Evolutionary conservation across 2,888 invertebrate genomes (phyloP), one percentile per base, ranked within the genome.

Genomic region (Mesoligia furuncula): DNA sequence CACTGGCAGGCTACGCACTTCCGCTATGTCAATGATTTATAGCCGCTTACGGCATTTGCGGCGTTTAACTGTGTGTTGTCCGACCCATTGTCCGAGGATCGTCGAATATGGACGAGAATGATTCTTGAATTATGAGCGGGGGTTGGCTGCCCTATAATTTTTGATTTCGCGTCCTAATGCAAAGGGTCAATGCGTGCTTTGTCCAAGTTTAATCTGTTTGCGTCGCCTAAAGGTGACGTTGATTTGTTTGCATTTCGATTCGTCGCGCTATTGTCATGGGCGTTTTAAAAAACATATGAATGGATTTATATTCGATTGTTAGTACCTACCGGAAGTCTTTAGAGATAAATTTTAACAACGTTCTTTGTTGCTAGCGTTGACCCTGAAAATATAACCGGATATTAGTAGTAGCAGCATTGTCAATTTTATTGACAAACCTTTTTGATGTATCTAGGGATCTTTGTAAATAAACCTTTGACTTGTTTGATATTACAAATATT

Each of bases 21-120:
- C 96, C 96, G 96, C 95, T 95, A 96, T 95, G 96, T 92, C 94
- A 93, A 96, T 96, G 96, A 96, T 96, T 96, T 96, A 96, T 95
- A 89, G 91, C 89, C 92, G 94, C 93, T 94, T 92, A 92, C 93
- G 94, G 96, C 93, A 95, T 95, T 94, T 93, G 94, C 91, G 95
- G 94, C 94, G 94, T 92, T 93, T 92, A 93, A 93, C 94, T 94
- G 93, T 93, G 91, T 94, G 95, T 94, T 95, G 95, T 96, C 94
- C 94, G 92, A 93, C 89, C 95, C 92, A 95, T 96, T 96, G 96
- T 96, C 94, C 94, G 91, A 91, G 92, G 89, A 91, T 91, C 92
- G 92, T 91, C 92, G 93, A 93, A 94, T 95, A 95, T 94, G 94
- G 94, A 94, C 93, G 92, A 92, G 92, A 94, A 94, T 95, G 94